Percentiles rank a stretch among this genome's conserved stretches.
Evolutionary conservation across 2,888 invertebrate genomes (phyloP).

Genomic region (Acanthosoma haemorrhoidale): DNA sequence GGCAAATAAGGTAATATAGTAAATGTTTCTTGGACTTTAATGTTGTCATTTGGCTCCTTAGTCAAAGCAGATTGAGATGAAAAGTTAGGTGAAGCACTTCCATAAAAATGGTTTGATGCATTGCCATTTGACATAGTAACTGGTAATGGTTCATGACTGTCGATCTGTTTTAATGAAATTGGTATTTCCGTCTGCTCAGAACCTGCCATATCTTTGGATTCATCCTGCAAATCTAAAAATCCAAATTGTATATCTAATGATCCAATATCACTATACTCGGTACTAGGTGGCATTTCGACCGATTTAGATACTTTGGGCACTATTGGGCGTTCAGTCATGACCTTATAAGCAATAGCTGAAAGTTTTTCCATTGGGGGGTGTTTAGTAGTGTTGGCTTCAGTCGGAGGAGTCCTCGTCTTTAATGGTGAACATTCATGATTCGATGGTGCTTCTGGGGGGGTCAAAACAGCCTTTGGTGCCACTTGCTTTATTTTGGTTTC

Average conservation of each 20-base stretch:
- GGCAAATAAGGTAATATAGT: neutral
- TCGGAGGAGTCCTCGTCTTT: neutral
- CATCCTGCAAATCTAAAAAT: conserved; percentile 27
- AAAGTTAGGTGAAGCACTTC: neutral
- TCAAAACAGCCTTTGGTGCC: too few relatives aligned
- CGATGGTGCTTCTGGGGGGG: too few relatives aligned
- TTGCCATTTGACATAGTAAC: too few relatives aligned
- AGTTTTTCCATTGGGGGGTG: neutral
- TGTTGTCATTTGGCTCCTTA: too few relatives aligned
- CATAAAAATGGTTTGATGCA: too few relatives aligned
- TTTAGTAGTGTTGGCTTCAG: neutral
- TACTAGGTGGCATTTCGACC: conserved; percentile 31
- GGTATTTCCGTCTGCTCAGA: too few relatives aligned
- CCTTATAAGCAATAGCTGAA: neutral
- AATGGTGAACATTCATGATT: too few relatives aligned
- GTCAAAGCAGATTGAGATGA: neutral
- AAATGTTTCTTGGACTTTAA: neutral
- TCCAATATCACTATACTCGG: neutral
- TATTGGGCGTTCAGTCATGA: neutral
- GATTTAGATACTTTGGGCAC: conserved; percentile 27
- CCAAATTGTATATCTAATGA: conserved; percentile 32
- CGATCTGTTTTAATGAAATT: too few relatives aligned
- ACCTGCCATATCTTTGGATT: neutral
- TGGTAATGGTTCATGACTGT: too few relatives aligned
- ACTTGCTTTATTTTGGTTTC: too few relatives aligned